A percentile compares a stretch with the other conserved stretches of the same genome.
phyloP scores from a whole-genome alignment of 2,888 invertebrate genomes.

The Sericinus montela region DNA sequence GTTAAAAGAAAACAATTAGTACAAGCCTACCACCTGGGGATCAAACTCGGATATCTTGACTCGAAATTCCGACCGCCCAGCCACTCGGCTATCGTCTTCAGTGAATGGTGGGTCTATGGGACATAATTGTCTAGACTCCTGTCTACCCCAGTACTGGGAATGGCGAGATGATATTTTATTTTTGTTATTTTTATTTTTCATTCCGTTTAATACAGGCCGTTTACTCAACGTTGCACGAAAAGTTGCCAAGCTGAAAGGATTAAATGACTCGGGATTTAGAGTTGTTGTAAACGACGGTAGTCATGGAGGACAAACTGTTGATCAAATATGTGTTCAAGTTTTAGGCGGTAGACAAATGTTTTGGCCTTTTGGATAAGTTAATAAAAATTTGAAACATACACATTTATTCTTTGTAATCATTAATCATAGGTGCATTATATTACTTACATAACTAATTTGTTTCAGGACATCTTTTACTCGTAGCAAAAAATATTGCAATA shows the following conservation, averaged over 20 bases:
- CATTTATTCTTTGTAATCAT: neutral
- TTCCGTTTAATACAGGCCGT: constrained; percentile 74
- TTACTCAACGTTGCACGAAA: constrained; percentile 87
- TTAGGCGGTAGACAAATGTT: constrained; percentile 92
- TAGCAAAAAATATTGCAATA: constrained; percentile 88
- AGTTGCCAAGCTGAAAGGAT: constrained; percentile 84
- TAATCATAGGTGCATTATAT: too few species aligned
- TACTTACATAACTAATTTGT: constrained; percentile 16
- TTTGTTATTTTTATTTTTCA: neutral
- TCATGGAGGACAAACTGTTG: too few species aligned
- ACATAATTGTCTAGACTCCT: too few species aligned
- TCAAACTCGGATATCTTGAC: too few species aligned
- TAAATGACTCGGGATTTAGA: constrained; percentile 85
- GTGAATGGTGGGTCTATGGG: too few species aligned
- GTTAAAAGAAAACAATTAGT: too few species aligned
- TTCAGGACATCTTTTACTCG: constrained; percentile 87
- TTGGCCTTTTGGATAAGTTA: constrained; percentile 82
- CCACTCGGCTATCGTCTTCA: too few species aligned
- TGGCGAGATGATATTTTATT: too few species aligned
- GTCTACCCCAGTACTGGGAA: too few species aligned
- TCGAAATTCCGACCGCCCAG: too few species aligned
- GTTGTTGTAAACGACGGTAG: constrained; percentile 90
- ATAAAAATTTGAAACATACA: constrained; percentile 1
- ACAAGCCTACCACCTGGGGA: too few species aligned
- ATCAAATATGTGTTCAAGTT: constrained; percentile 51